Conservation (phyloP, 2,888 invertebrate genomes). For the Uloborus plumipes region DNA sequence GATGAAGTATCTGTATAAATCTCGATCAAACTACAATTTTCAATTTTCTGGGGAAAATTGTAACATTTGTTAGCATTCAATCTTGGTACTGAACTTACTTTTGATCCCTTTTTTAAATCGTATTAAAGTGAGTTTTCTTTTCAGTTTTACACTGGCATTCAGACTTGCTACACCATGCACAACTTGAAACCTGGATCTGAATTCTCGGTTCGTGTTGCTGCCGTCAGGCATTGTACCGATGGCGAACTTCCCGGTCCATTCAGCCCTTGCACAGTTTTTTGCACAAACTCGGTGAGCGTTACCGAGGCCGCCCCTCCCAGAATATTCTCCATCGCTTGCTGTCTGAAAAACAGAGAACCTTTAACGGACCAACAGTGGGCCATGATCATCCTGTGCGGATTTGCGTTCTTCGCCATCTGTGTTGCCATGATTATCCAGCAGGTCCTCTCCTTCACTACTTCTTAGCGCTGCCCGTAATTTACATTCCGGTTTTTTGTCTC, state of each 20-base stretch:
- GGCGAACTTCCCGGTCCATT: constrained; percentile 79
- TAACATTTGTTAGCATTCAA: too few relatives aligned
- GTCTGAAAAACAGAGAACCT: constrained; percentile 69
- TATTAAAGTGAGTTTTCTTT: neutral
- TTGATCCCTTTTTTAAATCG: too few relatives aligned
- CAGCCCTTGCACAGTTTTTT: constrained; percentile 78
- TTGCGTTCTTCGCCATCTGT: constrained; percentile 77
- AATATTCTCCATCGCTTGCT: constrained; percentile 28
- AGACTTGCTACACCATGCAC: constrained; percentile 74
- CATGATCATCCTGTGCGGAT: constrained; percentile 76
- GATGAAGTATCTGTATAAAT: too few relatives aligned
- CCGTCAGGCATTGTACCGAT: constrained; percentile 78
- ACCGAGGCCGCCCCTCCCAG: constrained; percentile 23
- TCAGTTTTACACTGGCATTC: constrained; percentile 73
- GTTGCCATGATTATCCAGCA: constrained; percentile 77
- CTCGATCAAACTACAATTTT: too few relatives aligned
- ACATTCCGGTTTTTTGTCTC: constrained; percentile 12
- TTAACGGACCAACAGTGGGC: constrained; percentile 78
- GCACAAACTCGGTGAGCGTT: constrained; percentile 71
- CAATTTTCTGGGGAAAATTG: too few relatives aligned
- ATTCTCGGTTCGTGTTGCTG: constrained; percentile 84
- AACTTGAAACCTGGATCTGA: constrained; percentile 82
- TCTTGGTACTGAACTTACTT: too few relatives aligned
- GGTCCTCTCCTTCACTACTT: constrained; percentile 60
- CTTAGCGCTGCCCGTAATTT: constrained; percentile 43